These are phyloP conservation scores for Styela clava DNA, from an alignment of 23 tunicate genomes.

Conservation along the genomic window DNA sequence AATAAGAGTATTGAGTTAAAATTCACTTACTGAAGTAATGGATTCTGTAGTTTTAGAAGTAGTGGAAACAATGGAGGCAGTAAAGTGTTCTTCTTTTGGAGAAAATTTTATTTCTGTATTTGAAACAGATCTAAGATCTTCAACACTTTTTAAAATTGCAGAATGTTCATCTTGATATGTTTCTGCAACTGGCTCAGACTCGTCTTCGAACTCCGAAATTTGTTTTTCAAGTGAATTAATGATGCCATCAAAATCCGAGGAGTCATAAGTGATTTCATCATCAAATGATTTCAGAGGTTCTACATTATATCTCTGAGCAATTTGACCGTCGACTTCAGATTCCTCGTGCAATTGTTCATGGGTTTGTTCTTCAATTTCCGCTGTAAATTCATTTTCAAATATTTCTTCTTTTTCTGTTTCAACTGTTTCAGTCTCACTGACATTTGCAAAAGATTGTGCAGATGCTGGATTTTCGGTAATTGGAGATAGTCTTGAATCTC, in stretches of 20 bases:
- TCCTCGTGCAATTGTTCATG: neutral
- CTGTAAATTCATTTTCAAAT: neutral
- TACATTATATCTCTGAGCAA: neutral
- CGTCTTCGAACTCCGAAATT: neutral
- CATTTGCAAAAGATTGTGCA: neutral
- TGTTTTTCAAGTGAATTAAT: neutral
- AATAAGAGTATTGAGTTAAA: too few species aligned
- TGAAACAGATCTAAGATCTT: slow-evolving; percentile 4
- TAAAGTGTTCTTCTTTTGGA: neutral
- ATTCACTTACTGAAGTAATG: neutral
- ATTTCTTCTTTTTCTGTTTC: neutral
- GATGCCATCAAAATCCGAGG: neutral
- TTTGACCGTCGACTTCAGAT: neutral
- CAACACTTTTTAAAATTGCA: slow-evolving; percentile 9
- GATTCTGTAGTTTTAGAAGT: neutral
- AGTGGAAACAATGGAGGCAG: neutral
- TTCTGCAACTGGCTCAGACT: neutral
- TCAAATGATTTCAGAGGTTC: neutral
- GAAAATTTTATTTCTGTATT: neutral
- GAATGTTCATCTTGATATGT: slow-evolving; percentile 8
- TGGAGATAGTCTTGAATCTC: neutral
- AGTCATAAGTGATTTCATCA: neutral
- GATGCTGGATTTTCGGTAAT: slow-evolving; percentile 11
- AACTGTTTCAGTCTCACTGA: neutral
- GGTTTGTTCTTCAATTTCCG: neutral